Evolutionary conservation across 1,140 invertebrate genomes (phyloP), one percentile per base, ranked within the genome.

Genomic region (Kradibia gibbosae): DNA sequence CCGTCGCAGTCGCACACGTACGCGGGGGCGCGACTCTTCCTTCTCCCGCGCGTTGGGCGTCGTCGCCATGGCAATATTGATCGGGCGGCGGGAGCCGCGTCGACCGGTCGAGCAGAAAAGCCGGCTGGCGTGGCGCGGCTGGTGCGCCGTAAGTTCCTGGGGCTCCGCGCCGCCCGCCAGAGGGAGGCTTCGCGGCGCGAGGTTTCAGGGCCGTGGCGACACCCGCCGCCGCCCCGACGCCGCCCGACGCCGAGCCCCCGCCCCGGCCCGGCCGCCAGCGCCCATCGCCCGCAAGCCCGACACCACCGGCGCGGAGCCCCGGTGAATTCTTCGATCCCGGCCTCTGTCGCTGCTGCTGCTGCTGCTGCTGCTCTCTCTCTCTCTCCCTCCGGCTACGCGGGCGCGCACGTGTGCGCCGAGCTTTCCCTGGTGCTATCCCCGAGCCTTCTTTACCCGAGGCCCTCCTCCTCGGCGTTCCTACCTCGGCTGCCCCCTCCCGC

Each of bases 51-150:
- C 48, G 60, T 86, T 83, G 83, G 84, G 83, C 84, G 77, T 84
- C 86, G 86, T 89, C 88, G 87, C 84, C 87, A 87, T 87, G 86
- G 86, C 86, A 88, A 89, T 87, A 88, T 88, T 88, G 87, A 88
- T 88, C 88, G 85, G 82, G 73, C 81, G 74, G 57, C n/a, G 42
- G 22, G 25, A 20, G 20, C 48, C 65, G 65, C 80, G 60, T 39
- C 80, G 60, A 83, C 85, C 81, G 53, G 39, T 71, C 67, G 57
- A 71, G 80, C 57, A 77, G 80, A 73, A 71, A 67, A 80, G 83
- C 85, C 78, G 75, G 83, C 81, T 78, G 79, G 83, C 85, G 77
- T 74, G 39, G 80, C 79, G 76, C 80, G 50, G 36, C 34, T 25
- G 53, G 53, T 71, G 48, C 57, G 67, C 71, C 42, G 71, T 55